Evolutionary conservation across 2,888 invertebrate species (phyloP).

Genomic region (Metallyticus violacea): DNA sequence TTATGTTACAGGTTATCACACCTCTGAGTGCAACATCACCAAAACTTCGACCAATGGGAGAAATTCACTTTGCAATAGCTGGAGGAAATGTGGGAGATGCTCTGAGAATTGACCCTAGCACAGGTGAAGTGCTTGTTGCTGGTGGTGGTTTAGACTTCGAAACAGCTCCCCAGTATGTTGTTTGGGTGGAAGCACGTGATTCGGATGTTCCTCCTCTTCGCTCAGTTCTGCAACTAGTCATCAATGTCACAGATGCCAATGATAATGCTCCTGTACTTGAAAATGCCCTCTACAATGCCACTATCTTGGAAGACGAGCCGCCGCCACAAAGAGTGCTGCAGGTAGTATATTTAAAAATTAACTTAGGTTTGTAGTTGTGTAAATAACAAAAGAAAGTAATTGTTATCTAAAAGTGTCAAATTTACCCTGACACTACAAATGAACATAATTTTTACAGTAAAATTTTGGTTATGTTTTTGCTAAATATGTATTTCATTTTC

Average conservation of each 20-base stretch:
- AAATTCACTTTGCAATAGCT: conserved; percentile 77
- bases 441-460: too few relatives aligned
- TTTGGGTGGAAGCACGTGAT: conserved; percentile 89
- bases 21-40: conserved; percentile 76
- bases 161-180: conserved; percentile 74
- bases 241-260: conserved; percentile 91
- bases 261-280: conserved; percentile 88
- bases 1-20: conserved; percentile 56
- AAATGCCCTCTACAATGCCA: conserved; percentile 75
- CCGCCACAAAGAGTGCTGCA: conserved; percentile 3
- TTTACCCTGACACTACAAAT: too few relatives aligned
- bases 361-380: too few relatives aligned
- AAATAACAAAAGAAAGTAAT: too few relatives aligned
- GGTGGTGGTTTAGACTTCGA: conserved; percentile 82
- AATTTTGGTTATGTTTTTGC: too few relatives aligned
- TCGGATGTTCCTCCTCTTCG: conserved; percentile 77
- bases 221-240: conserved; percentile 73
- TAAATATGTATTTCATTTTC: too few relatives aligned
- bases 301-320: conserved; percentile 78
- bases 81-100: conserved; percentile 92
- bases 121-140: conserved; percentile 78
- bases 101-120: conserved; percentile 72
- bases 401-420: too few relatives aligned
- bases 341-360: not conserved
- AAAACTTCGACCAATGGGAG: conserved; percentile 68